phyloP scores from a whole-genome alignment of 2,888 invertebrate genomes.

The Phyllotreta cruciferae region DNA sequence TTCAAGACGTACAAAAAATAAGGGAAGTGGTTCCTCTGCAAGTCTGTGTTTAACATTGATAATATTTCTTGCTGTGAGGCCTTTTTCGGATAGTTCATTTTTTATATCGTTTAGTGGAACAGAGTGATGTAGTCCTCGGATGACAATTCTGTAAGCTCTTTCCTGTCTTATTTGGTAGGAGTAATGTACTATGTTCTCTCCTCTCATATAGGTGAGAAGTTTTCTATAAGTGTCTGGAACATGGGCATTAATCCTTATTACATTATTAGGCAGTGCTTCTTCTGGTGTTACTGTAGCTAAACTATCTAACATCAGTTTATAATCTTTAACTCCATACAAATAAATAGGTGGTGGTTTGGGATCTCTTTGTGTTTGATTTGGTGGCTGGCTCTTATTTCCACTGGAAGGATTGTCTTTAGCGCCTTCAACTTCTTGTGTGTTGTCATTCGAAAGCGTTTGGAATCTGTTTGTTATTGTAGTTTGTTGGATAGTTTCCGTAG shows the following conservation, averaged over 20 bases:
- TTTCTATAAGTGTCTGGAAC: background rate
- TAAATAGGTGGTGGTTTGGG: too few relatives aligned
- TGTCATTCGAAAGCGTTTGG: too few relatives aligned
- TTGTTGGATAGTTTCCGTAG: too few relatives aligned
- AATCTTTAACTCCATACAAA: slow-evolving; percentile 13
- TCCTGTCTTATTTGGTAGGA: slow-evolving; percentile 2
- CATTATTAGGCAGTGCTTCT: slow-evolving; percentile 8
- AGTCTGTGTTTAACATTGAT: background rate
- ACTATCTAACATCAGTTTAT: slow-evolving; percentile 8
- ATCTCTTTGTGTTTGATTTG: too few relatives aligned
- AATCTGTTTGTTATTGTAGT: too few relatives aligned
- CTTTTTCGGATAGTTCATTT: background rate
- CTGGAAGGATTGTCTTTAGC: too few relatives aligned
- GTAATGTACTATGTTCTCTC: background rate
- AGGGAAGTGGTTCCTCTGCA: background rate
- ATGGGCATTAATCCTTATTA: slow-evolving; percentile 6
- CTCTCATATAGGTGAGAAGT: slow-evolving; percentile 1
- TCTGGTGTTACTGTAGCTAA: slow-evolving; percentile 1
- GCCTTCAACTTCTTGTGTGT: too few relatives aligned
- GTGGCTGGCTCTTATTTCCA: too few relatives aligned
- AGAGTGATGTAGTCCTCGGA: slow-evolving; percentile 11
- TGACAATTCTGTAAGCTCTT: slow-evolving; percentile 5
- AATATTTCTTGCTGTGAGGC: background rate
- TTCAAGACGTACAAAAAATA: too few relatives aligned
- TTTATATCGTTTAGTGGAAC: slow-evolving; percentile 12